phyloP scores from a whole-genome alignment of 2,888 invertebrate species.

The Conomelus anceps region DNA sequence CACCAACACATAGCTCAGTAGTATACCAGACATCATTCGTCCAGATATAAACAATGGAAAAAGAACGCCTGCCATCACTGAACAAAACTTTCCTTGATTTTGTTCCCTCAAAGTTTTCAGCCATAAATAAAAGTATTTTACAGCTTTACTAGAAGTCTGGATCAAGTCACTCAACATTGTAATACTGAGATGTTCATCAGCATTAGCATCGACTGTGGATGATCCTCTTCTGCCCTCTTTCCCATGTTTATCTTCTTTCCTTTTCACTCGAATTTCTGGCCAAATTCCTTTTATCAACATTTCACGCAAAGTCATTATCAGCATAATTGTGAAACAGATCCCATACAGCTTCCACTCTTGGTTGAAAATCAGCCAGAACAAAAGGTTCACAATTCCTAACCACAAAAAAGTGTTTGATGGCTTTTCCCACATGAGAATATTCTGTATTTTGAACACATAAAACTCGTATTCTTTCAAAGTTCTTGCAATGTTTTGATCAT shows the following conservation, averaged over 20 bases:
- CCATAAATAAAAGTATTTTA: background rate
- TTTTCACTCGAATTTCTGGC: slow-evolving; percentile 33
- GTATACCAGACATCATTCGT: slow-evolving; percentile 7
- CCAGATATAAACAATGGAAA: background rate
- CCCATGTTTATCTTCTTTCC: background rate
- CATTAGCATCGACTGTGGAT: background rate
- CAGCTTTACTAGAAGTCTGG: background rate
- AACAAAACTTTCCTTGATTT: background rate
- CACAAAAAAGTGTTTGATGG: slow-evolving; percentile 39
- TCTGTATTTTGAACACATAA: slow-evolving; percentile 35
- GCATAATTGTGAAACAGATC: slow-evolving; percentile 41
- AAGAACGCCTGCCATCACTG: background rate
- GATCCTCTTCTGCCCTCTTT: background rate
- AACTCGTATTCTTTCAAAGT: slow-evolving; percentile 31
- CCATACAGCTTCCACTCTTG: slow-evolving; percentile 43
- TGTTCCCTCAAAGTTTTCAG: background rate
- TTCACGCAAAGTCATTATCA: slow-evolving; percentile 40
- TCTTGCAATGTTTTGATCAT: background rate
- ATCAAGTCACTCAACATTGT: background rate
- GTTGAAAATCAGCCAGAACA: slow-evolving; percentile 45
- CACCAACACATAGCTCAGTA: slow-evolving; percentile 4
- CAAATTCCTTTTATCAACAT: slow-evolving; percentile 36
- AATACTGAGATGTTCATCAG: background rate
- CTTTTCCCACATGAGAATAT: slow-evolving; percentile 42
- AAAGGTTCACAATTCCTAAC: slow-evolving; percentile 40